Evolutionary conservation across 2,113 vertebrate species (phyloP).

Genomic region (Atlantisia rogersi): DNA sequence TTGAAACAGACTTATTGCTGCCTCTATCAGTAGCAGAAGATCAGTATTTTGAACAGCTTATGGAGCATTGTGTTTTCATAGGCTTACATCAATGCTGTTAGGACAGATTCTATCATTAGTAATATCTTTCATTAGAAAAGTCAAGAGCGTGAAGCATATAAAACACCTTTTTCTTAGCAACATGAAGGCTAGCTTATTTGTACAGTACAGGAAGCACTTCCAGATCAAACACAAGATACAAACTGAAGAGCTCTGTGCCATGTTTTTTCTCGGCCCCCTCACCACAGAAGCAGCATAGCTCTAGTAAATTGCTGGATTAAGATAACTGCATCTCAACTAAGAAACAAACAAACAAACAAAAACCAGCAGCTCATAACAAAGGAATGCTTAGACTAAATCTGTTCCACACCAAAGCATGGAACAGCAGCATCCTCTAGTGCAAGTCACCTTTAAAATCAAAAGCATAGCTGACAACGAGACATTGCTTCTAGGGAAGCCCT

Average conservation of each 20-base stretch:
- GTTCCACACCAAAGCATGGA: constrained; percentile 38
- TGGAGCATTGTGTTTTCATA: not conserved
- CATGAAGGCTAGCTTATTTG: not conserved
- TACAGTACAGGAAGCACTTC: constrained; percentile 45
- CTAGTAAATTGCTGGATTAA: not conserved
- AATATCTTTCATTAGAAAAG: constrained; percentile 35
- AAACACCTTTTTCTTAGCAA: constrained; percentile 41
- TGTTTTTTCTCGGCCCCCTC: constrained; percentile 12
- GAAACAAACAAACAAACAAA: constrained; percentile 22
- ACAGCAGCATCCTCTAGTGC: constrained; percentile 68
- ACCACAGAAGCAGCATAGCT: not conserved
- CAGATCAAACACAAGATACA: not conserved
- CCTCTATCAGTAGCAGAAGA: not conserved
- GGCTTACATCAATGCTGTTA: not conserved
- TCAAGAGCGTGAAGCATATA: constrained; percentile 41
- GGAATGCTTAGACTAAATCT: constrained; percentile 40
- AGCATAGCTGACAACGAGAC: constrained; percentile 51
- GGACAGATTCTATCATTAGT: not conserved
- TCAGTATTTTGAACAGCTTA: not conserved
- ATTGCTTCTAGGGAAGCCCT: constrained; percentile 53
- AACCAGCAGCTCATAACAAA: constrained; percentile 58
- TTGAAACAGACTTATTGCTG: not conserved
- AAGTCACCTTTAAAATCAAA: constrained; percentile 56
- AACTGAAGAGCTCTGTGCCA: not conserved
- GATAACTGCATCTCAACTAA: constrained; percentile 16